Conservation (phyloP, 30 jellyfish, hydroid and myxozoan genomes). For the Aurelia sp. region DNA sequence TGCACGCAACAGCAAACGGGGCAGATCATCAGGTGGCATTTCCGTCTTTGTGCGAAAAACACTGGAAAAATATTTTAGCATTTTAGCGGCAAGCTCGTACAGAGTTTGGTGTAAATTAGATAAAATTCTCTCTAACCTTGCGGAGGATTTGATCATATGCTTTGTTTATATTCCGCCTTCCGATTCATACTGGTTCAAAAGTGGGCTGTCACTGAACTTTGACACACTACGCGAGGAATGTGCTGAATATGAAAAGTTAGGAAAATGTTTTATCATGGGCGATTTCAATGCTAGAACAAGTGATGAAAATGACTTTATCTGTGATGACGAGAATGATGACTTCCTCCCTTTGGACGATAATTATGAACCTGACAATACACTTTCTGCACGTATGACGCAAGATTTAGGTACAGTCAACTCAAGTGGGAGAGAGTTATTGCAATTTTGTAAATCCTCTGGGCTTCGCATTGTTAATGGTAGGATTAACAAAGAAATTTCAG, state of each 20-base stretch:
- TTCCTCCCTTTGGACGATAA: slow-evolving; percentile 39
- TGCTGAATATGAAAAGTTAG: too few relatives aligned
- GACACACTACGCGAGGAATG: not conserved
- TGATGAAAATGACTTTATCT: slow-evolving; percentile 36
- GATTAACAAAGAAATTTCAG: too few relatives aligned
- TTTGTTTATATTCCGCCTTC: slow-evolving; percentile 40
- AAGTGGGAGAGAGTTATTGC: too few relatives aligned
- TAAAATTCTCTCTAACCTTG: slow-evolving; percentile 4
- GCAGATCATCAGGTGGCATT: slow-evolving; percentile 52
- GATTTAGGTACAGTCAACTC: too few relatives aligned
- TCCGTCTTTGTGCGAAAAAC: slow-evolving; percentile 33
- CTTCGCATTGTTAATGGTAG: too few relatives aligned
- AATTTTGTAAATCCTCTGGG: too few relatives aligned
- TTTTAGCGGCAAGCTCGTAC: slow-evolving; percentile 17
- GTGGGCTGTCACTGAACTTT: slow-evolving; percentile 28
- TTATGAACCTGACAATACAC: slow-evolving; percentile 14
- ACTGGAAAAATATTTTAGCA: not conserved
- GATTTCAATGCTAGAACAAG: slow-evolving; percentile 18
- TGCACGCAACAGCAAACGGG: slow-evolving; percentile 6
- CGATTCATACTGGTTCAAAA: slow-evolving; percentile 15
- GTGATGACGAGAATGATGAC: slow-evolving; percentile 47
- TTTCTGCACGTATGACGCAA: too few relatives aligned
- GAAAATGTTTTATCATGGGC: too few relatives aligned
- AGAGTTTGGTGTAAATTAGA: slow-evolving; percentile 29
- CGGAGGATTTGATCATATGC: slow-evolving; percentile 30